These are phyloP conservation scores for Drosophila athabasca DNA, from an alignment of 1,140 invertebrate genomes.

Conservation along the genomic window DNA sequence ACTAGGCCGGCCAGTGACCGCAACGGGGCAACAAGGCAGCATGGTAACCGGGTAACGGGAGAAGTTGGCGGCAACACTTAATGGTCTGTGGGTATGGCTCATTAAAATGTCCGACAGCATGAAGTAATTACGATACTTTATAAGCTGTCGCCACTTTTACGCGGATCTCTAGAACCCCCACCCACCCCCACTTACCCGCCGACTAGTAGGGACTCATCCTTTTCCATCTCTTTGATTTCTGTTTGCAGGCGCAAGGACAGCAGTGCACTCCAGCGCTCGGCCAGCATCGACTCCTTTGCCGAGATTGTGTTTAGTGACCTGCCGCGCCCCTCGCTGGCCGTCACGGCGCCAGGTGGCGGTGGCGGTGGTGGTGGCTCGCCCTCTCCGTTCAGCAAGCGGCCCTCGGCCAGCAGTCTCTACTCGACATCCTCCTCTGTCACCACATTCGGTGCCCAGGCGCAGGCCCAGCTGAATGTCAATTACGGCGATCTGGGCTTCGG, in stretches of 20 bases:
- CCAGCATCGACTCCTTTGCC: constrained; percentile 91
- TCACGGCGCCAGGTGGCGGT: constrained; percentile 49
- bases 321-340: constrained; percentile 71
- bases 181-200: background rate
- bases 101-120: constrained; percentile 75
- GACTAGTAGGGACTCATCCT: constrained; percentile 14
- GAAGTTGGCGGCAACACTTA: constrained; percentile 57
- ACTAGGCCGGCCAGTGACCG: constrained; percentile 78
- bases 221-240: constrained; percentile 20
- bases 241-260: constrained; percentile 85
- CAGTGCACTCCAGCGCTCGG: constrained; percentile 88
- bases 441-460: constrained; percentile 54
- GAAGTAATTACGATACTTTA: constrained; percentile 74
- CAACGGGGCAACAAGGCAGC: constrained; percentile 5
- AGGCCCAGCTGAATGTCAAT: constrained; percentile 81
- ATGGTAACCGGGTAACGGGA: background rate
- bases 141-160: constrained; percentile 56
- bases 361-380: constrained; percentile 24
- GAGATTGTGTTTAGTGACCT: constrained; percentile 86
- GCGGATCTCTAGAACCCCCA: background rate
- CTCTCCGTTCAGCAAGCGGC: constrained; percentile 81
- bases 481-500: constrained; percentile 68
- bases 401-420: constrained; percentile 84
- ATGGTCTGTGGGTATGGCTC: constrained; percentile 51
- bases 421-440: constrained; percentile 74